Evolutionary conservation across 2,888 invertebrate genomes (phyloP), one percentile per base, ranked within the genome.

Genomic region (Ctena decussata): DNA sequence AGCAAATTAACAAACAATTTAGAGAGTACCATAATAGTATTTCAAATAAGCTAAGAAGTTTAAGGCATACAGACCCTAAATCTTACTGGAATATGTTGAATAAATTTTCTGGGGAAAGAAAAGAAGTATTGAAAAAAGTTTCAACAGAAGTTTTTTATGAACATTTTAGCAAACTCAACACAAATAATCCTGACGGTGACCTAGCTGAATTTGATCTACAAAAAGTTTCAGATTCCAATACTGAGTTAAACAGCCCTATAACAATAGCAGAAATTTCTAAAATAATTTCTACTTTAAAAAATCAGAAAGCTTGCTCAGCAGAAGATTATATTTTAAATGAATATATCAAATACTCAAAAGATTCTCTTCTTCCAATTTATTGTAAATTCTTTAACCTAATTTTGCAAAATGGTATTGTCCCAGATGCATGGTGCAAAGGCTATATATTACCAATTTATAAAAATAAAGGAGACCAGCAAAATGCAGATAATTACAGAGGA

Each of bases 281-380:
- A 57, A 6, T 15, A 6, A 57, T 57, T 21, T 57, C 27, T 8
- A 57, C n/a, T 27, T 24, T 57, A 24, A 24, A 57, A 57, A 57
- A 57, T 57, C 57, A 57, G 15, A 57, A 57, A 27, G 27, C 57
- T 57, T 57, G 57, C 27, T 57, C 57, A 8, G 57, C 27, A 5
- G 57, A 57, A 65, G 65, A 65, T 65, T 18, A 6, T n/a, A 65
- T 65, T 35, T 35, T 65, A 65, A 32, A 65, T 65, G 65, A 65
- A 65, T 65, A 65, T 65, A 65, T 65, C 21, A 65, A 35, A 35
- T 65, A 32, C 5, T 35, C 65, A 65, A 65, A 65, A 35, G 35
- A 65, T 12, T 12, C 35, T 12, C 65, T 65, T 65, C 21, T 35
- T 5, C 35, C 65, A n/a, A 35, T 65, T 21, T 65, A 65, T 18